Base-by-base conservation (phyloP, 1,140 invertebrate genomes). In the Fopius arisanus region DNA sequence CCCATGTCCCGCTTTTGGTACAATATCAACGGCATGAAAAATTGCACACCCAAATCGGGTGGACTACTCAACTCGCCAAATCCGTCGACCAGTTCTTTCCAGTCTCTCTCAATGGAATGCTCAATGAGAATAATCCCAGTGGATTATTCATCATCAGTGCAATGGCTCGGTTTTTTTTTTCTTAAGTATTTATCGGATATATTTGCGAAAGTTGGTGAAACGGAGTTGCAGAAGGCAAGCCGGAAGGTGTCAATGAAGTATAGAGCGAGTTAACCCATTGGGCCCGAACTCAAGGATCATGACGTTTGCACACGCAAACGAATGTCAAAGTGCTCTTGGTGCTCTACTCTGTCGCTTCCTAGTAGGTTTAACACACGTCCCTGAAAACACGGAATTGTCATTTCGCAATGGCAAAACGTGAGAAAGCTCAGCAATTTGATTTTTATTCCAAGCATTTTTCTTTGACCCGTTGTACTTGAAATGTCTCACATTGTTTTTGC, bases 381-480 rank as follows among this genome's bases (percentile, higher is more conserved):
- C 65, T 78, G 77, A 33, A 73, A 79, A 81, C 82, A 81, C 75
- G 79, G 79, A 81, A 80, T 81, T 69, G 82, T 82, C 80, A 83
- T 83, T 83, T 82, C 73, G 69, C 74, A 37, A 26, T 51, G 41
- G 70, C 37, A 66, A 77, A 80, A 82, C 81, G 80, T 82, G 79
- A 83, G 79, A 81, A 81, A 82, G 72, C 77, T 80, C 76, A 23
- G 73, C 40, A 80, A 82, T 80, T 70, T 67, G 75, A 65, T 33
- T 65, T 33, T 65, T 65, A 65, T 65, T 4, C 62, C 62, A 65
- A 33, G 28, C 9, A 65, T 33, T 65, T 37, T 65, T 29, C n/a
- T 26, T 48, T 48, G 43, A 16, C 16, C 16, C 16, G 16, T 48
- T 48, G 3, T 19, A 16, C 43, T 48, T 48, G 14, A n/a, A 16